phyloP scores from a whole-genome alignment of 2,113 vertebrate genomes.

The Xenotilapia leptura region DNA sequence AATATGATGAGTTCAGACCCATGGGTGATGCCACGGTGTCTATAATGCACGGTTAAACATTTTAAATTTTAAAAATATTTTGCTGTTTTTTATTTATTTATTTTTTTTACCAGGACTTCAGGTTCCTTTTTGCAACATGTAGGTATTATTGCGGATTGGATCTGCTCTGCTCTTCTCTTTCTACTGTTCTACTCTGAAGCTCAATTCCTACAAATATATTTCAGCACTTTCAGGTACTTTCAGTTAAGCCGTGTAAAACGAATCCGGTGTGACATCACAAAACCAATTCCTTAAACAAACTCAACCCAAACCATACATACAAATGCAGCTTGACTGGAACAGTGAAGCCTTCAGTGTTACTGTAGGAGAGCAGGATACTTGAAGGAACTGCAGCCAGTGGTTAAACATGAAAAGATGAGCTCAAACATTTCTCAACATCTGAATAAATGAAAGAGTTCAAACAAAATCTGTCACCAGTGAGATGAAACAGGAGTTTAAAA shows the following conservation, averaged over 20 bases:
- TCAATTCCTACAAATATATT: not conserved
- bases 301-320: not conserved
- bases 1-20: not conserved
- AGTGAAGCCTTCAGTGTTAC: not conserved
- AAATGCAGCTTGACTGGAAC: not conserved
- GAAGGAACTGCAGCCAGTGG: not conserved
- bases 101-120: not conserved
- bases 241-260: not conserved
- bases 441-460: not conserved
- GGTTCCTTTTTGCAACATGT: not conserved
- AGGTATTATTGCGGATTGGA: not conserved
- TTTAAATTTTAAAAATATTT: not conserved
- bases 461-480: not conserved
- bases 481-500: not conserved
- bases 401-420: not conserved
- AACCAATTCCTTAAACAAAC: not conserved
- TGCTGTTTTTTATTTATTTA: no score
- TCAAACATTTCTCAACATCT: not conserved
- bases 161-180: not conserved
- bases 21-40: not conserved
- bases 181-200: not conserved
- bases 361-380: not conserved
- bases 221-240: not conserved
- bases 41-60: not conserved
- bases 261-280: not conserved